Base-by-base conservation (phyloP, 2,113 vertebrate genomes). In the Fregata magnificens region DNA sequence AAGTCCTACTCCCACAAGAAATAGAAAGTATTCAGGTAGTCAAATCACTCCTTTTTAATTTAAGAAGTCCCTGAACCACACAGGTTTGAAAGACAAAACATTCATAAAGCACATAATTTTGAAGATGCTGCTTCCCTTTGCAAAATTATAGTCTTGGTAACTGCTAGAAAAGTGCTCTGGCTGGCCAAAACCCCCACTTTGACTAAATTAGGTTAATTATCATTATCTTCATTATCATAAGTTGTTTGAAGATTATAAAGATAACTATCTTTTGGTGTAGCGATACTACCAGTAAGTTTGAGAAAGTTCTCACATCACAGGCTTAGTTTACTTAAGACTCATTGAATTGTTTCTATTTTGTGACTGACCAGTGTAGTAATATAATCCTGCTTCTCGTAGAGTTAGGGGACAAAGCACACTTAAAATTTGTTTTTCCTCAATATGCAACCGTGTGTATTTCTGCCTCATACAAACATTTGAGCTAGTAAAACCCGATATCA, bases 131-230 rank as follows among this genome's bases (percentile, higher is more conserved):
- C 86, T 91, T 95, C 55, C 66, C 53, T 95, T 82, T 66, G 74
- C 73, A 90, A 85, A 93, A 93, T 87, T 80, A 55, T 26, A 69
- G 65, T 65, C 66, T 45, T 73, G 55, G 58, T 49, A 85, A 72
- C 44, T 52, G 61, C 52, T 73, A 88, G 65, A 82, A 89, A 81
- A 96, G 22, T 69, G 45, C 85, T 90, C 81, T 88, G 73, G 87
- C 74, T 90, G 93, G 96, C 42, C 67, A 94, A 94, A 80, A 19
- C n/a, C 38, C 50, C 16, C 32, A 31, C 50, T 94, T 95, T 36
- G 58, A 77, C 59, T 96, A 78, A 93, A 91, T 93, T 89, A 91
- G 38, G 50, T 70, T 96, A 94, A 96, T 94, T 81, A 82, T 50
- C 34, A 38, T 72, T 80, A 4, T n/a, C n/a, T n/a, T n/a, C n/a